Evolutionary conservation across 2,797 vertebrate genomes (phyloP).

Genomic region (Pangasius sanitwongsei): DNA sequence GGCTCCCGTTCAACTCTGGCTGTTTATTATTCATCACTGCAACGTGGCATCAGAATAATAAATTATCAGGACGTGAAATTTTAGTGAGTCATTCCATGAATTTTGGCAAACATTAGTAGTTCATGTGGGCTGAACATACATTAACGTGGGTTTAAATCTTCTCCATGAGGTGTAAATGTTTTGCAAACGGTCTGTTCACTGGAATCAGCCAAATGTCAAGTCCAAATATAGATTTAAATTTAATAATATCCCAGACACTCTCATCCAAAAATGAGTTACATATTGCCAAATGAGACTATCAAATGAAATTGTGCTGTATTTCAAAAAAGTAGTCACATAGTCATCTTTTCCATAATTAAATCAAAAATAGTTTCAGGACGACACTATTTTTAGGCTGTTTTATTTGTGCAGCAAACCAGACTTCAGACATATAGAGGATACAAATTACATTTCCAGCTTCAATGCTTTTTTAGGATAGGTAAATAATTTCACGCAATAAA

Average conservation of each 20-base stretch:
- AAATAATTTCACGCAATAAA: not conserved
- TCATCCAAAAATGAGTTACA: not conserved
- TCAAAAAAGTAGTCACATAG: not conserved
- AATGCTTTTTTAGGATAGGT: not conserved
- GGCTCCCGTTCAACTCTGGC: conserved; percentile 51
- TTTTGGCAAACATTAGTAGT: not conserved
- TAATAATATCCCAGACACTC: not conserved
- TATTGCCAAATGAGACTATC: not conserved
- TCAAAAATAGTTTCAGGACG: not conserved
- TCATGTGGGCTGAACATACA: not conserved
- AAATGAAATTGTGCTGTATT: not conserved
- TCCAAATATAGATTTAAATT: not conserved
- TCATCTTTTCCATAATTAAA: not conserved
- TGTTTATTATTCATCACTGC: conserved; percentile 58
- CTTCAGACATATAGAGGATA: not conserved
- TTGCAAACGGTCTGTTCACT: not conserved
- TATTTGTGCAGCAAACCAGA: not conserved
- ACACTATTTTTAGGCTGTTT: not conserved
- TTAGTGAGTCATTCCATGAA: conserved; percentile 30
- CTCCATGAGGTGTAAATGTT: not conserved
- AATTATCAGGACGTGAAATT: conserved; percentile 49
- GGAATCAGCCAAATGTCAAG: not conserved
- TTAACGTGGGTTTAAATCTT: not conserved
- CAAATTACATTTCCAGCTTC: not conserved
- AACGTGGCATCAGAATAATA: conserved; percentile 57